A percentile compares a stretch with the other conserved stretches of the same genome.
Conservation (phyloP, 2,113 vertebrate species). For the Chamaetylas fuelleborni region DNA sequence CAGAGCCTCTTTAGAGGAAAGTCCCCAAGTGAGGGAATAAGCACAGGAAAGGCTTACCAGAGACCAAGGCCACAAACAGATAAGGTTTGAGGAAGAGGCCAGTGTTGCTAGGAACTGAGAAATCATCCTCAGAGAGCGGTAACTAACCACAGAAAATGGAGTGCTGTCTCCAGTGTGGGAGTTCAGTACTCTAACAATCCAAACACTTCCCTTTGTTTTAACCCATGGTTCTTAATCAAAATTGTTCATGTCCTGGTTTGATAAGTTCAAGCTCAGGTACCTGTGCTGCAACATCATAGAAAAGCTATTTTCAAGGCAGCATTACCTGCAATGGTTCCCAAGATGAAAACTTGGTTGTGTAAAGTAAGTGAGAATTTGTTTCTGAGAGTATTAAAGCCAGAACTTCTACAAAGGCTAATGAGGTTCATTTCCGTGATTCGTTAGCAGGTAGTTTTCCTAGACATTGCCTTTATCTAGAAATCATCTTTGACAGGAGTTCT, state of each 20-base stretch:
- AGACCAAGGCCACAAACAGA: neutral
- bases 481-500: neutral
- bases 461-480: neutral
- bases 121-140: neutral
- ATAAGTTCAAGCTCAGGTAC: neutral
- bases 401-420: neutral
- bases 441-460: neutral
- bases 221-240: neutral
- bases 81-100: slow-evolving; percentile 26
- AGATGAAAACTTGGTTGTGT: neutral
- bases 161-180: neutral
- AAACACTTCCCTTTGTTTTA: neutral
- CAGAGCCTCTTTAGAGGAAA: neutral
- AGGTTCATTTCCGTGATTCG: rapidly evolving
- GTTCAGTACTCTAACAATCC: neutral
- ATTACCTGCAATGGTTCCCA: neutral
- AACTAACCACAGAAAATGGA: neutral
- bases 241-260: neutral
- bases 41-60: neutral
- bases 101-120: slow-evolving; percentile 13
- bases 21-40: neutral
- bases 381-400: neutral
- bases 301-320: neutral
- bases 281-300: neutral
- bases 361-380: neutral